A percentile compares a stretch with the other conserved stretches of the same genome.
These are phyloP conservation scores for Chalcosyrphus nemorum DNA, from an alignment of 2,888 invertebrate genomes.

Conservation along the genomic window DNA sequence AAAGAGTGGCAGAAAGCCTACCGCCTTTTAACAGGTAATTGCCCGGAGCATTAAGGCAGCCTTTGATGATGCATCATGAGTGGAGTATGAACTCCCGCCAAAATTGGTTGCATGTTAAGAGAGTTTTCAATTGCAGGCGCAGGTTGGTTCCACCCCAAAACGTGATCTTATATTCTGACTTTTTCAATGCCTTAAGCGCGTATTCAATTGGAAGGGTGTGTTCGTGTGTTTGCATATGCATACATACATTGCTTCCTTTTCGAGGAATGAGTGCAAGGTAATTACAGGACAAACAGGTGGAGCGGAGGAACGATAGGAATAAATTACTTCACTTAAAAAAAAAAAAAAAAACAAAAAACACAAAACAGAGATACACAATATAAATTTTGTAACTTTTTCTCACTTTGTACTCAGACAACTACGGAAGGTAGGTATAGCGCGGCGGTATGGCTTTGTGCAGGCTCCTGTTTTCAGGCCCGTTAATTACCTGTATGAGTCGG, in stretches of 20 bases:
- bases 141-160: background rate
- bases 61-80: slow-evolving; percentile 33
- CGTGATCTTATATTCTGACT: background rate
- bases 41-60: background rate
- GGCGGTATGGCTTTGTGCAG: slow-evolving; percentile 6
- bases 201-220: background rate
- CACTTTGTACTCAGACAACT: slow-evolving; percentile 34
- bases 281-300: slow-evolving; percentile 3
- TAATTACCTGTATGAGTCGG: slow-evolving; percentile 64
- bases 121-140: background rate
- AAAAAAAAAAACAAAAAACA: slow-evolving; percentile 1
- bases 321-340: background rate
- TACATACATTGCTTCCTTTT: background rate
- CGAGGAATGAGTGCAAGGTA: slow-evolving; percentile 2
- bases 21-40: slow-evolving; percentile 23
- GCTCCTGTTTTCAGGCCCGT: slow-evolving; percentile 29
- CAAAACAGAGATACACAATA: slow-evolving; percentile 9
- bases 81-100: background rate
- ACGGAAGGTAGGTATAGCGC: background rate
- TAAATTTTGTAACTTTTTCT: slow-evolving; percentile 43
- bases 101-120: slow-evolving; percentile 5
- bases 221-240: no score
- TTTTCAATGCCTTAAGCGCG: background rate
- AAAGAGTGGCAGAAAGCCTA: background rate
- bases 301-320: background rate